phyloP scores from a whole-genome alignment of 2,113 vertebrate species.

The Nyctereutes procyonoides region DNA sequence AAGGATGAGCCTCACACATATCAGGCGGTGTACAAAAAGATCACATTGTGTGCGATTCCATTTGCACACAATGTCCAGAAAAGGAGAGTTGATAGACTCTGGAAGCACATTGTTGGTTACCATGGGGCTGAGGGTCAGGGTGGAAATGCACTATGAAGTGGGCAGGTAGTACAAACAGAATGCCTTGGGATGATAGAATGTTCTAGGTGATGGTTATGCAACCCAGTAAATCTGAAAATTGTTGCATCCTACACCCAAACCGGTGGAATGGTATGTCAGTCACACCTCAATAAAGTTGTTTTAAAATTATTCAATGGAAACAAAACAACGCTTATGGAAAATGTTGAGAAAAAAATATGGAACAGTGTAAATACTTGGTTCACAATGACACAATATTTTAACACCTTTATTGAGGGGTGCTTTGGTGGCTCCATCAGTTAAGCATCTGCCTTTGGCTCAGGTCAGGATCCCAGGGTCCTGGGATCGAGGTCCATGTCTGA shows the following conservation, averaged over 20 bases:
- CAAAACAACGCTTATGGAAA: background rate
- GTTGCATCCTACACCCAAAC: background rate
- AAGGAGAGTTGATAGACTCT: background rate
- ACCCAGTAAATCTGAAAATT: background rate
- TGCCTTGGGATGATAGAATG: background rate
- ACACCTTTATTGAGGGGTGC: background rate
- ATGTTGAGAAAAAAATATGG: background rate
- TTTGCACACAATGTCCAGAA: background rate
- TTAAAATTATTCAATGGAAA: background rate
- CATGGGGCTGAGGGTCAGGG: background rate
- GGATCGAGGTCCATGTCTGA: rapidly evolving
- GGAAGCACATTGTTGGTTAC: background rate
- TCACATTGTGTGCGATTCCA: background rate
- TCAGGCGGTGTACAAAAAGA: background rate
- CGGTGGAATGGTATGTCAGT: background rate
- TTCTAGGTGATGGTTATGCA: background rate
- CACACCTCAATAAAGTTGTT: background rate
- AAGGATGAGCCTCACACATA: background rate
- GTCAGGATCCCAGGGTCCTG: background rate
- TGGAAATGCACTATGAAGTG: background rate
- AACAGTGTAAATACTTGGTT: background rate
- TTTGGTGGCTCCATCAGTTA: background rate
- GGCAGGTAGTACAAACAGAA: background rate
- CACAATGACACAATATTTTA: background rate
- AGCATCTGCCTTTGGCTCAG: background rate